These are phyloP conservation scores for Dipodomys spectabilis DNA, from an alignment of 2,113 vertebrate genomes.

Conservation along the genomic window DNA sequence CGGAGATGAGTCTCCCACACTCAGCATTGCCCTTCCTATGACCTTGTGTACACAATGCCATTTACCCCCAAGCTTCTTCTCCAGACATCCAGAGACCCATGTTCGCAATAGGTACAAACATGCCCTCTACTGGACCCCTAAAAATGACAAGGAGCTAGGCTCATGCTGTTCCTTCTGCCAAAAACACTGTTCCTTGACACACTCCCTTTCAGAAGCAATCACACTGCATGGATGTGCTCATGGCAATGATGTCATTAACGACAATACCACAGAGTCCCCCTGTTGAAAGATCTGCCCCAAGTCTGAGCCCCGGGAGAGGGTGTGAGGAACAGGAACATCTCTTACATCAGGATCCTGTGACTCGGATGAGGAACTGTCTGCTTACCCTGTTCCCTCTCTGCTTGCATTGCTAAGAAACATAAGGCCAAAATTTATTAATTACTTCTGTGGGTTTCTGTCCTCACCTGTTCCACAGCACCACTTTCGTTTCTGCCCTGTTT, in stretches of 20 bases:
- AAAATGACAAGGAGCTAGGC: neutral
- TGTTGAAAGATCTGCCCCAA: neutral
- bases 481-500: slow-evolving; percentile 14
- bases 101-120: neutral
- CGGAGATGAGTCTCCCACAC: neutral
- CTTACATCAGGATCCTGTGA: neutral
- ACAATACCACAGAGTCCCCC: neutral
- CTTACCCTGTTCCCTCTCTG: neutral
- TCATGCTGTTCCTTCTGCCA: slow-evolving; percentile 2
- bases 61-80: neutral
- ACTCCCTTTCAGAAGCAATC: neutral
- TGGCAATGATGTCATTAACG: neutral
- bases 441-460: neutral
- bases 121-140: neutral
- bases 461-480: neutral
- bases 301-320: neutral
- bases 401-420: neutral
- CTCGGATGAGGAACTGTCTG: neutral
- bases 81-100: neutral
- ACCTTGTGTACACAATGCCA: neutral
- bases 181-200: neutral
- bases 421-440: neutral
- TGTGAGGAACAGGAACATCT: neutral
- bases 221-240: neutral
- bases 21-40: neutral